Base-by-base conservation (phyloP, 1,140 invertebrate species). In the Wiebesia pumilae region DNA sequence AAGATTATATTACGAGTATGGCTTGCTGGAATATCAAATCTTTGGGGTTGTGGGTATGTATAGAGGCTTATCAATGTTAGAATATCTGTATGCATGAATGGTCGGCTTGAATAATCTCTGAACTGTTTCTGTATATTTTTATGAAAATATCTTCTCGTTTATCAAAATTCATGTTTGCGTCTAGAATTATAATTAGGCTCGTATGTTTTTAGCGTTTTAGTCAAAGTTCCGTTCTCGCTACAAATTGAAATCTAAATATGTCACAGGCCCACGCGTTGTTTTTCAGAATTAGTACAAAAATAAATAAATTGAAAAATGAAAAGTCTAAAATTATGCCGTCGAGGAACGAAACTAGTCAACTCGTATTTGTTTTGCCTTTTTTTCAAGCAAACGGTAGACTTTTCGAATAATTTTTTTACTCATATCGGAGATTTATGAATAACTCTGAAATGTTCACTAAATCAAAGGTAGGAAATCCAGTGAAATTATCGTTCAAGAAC, bases 1-100 rank as follows among this genome's bases (percentile, higher is more conserved):
- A 82, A 75, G 51, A 6, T 83, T 19, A 73, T 24, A 75, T 75
- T 75, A 83, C 51, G 71, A 75, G 81, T 62, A 51, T 21, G 30
- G 27, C 71, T 73, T 51, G 10, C 43, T 14, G 81, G 21, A 77
- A 75, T 83, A 83, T 75, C 69, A 47, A 75, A 62, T 81, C 21
- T 24, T 54, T 81, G 38, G 24, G 78, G 58, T 27, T 81, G 21
- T 38, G 40, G n/a, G 54, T 83, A 73, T n/a, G 58, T 40, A 21
- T 16, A 10, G 0, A 19, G 24, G n/a, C 65, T 82, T 71, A 30
- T 43, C 40, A 82, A 71, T 82, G 40, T 51, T 82, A 79, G 77
- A 58, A 35, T 79, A 58, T 51, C 77, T 79, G n/a, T 35, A 58
- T 58, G 33, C 47, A 79, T 58, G 51, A 78, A 78, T 30, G 51